phyloP scores from a whole-genome alignment of 2,113 vertebrate species.

The Orcinus orca region DNA sequence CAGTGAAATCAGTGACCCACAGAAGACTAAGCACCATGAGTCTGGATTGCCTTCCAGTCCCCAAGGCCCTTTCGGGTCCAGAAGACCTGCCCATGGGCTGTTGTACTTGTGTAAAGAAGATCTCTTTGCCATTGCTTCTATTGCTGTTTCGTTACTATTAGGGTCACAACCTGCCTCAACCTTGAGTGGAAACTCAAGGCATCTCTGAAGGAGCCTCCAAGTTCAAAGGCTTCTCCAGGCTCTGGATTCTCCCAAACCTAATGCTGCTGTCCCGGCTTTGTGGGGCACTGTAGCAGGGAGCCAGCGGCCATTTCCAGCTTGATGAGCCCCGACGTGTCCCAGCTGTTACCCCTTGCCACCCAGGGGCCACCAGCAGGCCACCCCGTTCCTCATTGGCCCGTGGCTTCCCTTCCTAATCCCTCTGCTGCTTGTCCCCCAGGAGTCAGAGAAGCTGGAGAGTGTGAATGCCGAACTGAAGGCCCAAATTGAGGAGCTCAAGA shows the following conservation, averaged over 20 bases:
- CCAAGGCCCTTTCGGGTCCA: neutral
- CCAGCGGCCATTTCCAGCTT: neutral
- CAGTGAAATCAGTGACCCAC: neutral
- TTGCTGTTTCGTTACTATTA: neutral
- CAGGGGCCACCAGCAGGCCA: neutral
- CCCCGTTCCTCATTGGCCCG: neutral
- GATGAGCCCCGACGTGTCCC: accelerated
- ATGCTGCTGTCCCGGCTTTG: neutral
- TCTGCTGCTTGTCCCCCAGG: conserved; percentile 82
- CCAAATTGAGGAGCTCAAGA: conserved; percentile 97
- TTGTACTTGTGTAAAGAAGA: neutral
- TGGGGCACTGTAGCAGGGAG: too few species aligned
- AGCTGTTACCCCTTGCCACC: neutral
- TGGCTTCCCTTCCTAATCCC: neutral
- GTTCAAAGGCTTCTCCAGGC: neutral
- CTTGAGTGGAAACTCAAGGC: neutral
- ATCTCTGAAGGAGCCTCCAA: neutral
- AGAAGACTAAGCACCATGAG: neutral
- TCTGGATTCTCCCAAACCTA: neutral
- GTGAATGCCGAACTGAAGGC: conserved; percentile 96
- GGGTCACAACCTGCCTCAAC: neutral
- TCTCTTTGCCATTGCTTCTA: neutral
- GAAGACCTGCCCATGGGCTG: neutral
- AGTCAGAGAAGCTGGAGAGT: conserved; percentile 96
- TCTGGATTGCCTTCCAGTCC: neutral